Conservation (phyloP, 1,140 invertebrate genomes). For the Melitaea cinxia region DNA sequence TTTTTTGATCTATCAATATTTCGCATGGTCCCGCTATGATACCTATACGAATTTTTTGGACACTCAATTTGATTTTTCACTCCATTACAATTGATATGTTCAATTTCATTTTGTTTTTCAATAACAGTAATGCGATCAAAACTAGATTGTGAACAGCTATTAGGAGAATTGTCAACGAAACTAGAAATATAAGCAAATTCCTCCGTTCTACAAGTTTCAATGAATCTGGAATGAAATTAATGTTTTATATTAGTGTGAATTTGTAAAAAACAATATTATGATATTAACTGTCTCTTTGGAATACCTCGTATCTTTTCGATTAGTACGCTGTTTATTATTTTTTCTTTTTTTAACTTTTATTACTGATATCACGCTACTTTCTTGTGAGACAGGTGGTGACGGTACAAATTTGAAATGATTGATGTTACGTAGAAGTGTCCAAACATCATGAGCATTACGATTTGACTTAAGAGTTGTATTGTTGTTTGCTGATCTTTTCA, state of each 20-base stretch:
- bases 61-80: background rate
- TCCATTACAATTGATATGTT: conserved; percentile 11
- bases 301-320: conserved; percentile 54
- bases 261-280: background rate
- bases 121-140: conserved; percentile 69
- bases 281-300: too few species aligned
- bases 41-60: background rate
- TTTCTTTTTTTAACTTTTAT: conserved; percentile 44
- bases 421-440: conserved; percentile 63
- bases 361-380: conserved; percentile 40
- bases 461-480: conserved; percentile 25
- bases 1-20: background rate
- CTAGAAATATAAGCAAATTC: conserved; percentile 66
- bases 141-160: conserved; percentile 57
- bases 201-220: conserved; percentile 66
- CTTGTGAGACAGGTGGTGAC: conserved; percentile 58
- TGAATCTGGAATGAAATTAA: conserved; percentile 46
- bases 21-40: background rate
- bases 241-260: background rate
- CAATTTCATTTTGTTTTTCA: conserved; percentile 51
- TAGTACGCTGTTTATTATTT: conserved; percentile 33
- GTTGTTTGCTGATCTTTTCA: conserved; percentile 36
- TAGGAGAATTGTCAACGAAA: conserved; percentile 47
- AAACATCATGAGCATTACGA: conserved; percentile 56
- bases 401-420: conserved; percentile 63